Percentiles rank a stretch among this genome's conserved stretches.
Evolutionary conservation across 2,888 invertebrate species (phyloP).

Genomic region (Schizaphis graminum): DNA sequence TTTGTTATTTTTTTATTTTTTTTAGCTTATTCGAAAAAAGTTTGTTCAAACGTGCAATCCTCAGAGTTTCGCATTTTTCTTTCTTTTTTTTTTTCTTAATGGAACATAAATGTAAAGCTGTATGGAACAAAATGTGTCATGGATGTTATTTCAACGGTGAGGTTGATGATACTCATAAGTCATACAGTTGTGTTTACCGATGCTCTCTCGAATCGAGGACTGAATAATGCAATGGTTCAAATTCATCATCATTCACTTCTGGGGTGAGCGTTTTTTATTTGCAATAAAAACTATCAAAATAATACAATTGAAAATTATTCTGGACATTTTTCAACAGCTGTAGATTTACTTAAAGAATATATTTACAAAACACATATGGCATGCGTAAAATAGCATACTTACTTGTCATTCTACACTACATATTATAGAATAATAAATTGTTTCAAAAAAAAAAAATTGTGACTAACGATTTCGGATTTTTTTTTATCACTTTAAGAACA

Average conservation of each 20-base stretch:
- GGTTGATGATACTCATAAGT: constrained; percentile 31
- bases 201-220: not conserved
- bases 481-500: no score
- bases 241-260: not conserved
- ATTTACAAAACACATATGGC: not conserved
- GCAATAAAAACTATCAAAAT: not conserved
- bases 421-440: not conserved
- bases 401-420: not conserved
- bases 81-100: constrained; percentile 14
- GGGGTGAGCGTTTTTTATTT: not conserved
- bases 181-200: not conserved
- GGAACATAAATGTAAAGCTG: constrained; percentile 31
- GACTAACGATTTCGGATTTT: no score
- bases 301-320: not conserved
- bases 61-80: not conserved
- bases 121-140: not conserved
- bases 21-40: not conserved
- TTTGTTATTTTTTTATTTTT: not conserved
- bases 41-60: not conserved
- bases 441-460: not conserved
- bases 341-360: not conserved
- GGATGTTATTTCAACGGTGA: not conserved
- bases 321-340: not conserved
- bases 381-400: not conserved
- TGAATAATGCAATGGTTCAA: constrained; percentile 21